Conservation (phyloP, 1,140 invertebrate species). For the Bombus impatiens region DNA sequence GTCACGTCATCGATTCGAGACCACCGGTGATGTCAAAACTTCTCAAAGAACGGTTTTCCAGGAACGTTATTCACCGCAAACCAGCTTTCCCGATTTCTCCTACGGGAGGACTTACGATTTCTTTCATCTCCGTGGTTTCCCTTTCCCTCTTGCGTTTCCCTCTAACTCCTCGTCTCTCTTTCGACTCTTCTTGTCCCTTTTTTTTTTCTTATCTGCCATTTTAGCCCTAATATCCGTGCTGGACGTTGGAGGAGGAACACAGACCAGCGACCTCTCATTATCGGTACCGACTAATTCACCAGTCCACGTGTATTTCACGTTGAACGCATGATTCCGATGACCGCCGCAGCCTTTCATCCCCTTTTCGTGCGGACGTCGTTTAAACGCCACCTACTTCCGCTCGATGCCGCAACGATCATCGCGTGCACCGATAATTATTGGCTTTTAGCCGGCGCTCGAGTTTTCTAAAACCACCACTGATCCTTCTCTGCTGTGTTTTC, state of each 20-base stretch:
- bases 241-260: conserved; percentile 1
- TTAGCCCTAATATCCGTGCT: conserved; percentile 16
- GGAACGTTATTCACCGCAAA: conserved; percentile 48
- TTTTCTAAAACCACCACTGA: conserved; percentile 48
- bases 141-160: neutral
- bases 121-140: conserved; percentile 20
- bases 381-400: conserved; percentile 71
- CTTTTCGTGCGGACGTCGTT: conserved; percentile 42
- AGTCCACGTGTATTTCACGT: conserved; percentile 34
- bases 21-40: conserved; percentile 53
- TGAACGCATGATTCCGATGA: conserved; percentile 29
- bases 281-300: conserved; percentile 64
- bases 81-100: conserved; percentile 38
- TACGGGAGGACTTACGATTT: conserved; percentile 27
- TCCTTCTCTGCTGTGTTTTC: conserved; percentile 26
- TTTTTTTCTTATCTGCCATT: neutral
- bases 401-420: conserved; percentile 52
- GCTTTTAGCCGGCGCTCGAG: conserved; percentile 50
- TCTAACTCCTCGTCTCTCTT: neutral
- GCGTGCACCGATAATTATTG: conserved; percentile 69
- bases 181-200: neutral
- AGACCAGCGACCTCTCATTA: conserved; percentile 58
- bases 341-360: conserved; percentile 52
- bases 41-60: conserved; percentile 47
- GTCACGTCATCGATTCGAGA: conserved; percentile 28